Percentiles rank a stretch among this genome's conserved stretches.
Evolutionary conservation across 1,140 invertebrate species (phyloP).

Genomic region (Hyposmocoma kahamanoa): DNA sequence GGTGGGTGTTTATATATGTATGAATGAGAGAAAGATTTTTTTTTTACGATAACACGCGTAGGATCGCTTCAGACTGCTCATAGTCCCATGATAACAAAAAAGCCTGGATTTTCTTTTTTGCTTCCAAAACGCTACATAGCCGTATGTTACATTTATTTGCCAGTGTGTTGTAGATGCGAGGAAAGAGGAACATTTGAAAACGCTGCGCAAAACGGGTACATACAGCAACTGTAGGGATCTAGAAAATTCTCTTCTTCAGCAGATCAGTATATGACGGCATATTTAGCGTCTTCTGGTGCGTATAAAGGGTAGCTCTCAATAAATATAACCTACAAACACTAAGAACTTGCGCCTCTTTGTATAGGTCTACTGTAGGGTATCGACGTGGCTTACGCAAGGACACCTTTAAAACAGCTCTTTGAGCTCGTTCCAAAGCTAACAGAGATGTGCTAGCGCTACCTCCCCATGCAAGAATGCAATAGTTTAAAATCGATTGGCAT

Average conservation of each 20-base stretch:
- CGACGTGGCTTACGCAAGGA: neutral
- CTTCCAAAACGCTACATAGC: neutral
- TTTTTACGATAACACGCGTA: too few species aligned
- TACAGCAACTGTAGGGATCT: neutral
- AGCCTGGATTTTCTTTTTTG: neutral
- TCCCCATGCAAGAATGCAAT: constrained; percentile 13
- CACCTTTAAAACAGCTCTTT: constrained; percentile 9
- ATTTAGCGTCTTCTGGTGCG: neutral
- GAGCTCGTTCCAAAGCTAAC: constrained; percentile 7
- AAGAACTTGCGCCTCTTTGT: neutral
- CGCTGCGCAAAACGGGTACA: neutral
- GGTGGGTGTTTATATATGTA: too few species aligned
- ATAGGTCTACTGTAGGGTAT: neutral
- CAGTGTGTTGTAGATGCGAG: neutral
- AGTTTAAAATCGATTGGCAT: constrained; percentile 6
- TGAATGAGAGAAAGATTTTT: too few species aligned
- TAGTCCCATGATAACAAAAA: neutral
- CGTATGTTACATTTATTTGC: neutral
- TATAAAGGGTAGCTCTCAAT: neutral
- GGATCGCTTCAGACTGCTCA: neutral
- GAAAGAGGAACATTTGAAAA: neutral
- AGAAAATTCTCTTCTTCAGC: neutral
- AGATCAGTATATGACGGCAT: neutral
- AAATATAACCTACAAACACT: neutral
- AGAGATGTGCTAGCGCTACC: constrained; percentile 5